Conservation (phyloP, 2,888 invertebrate genomes). For the Brachyptera risi region DNA sequence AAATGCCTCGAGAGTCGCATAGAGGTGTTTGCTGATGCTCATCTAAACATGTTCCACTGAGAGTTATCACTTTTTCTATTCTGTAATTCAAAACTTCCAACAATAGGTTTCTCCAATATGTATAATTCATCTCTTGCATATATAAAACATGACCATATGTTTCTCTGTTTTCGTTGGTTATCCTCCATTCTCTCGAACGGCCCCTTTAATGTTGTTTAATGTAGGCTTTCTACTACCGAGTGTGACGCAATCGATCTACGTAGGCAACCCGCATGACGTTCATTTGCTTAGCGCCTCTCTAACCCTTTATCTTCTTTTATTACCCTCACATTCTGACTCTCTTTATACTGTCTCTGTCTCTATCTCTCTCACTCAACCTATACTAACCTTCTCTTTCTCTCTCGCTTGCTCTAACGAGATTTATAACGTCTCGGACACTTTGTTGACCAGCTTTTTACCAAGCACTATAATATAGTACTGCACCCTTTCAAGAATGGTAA, state of each 20-base stretch:
- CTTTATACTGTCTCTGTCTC: slow-evolving; percentile 3
- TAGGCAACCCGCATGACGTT: slow-evolving; percentile 25
- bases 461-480: not conserved
- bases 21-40: no score
- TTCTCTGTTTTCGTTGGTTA: no score
- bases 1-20: no score
- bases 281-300: slow-evolving; percentile 26
- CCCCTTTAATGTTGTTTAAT: slow-evolving; percentile 21
- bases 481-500: no score
- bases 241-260: slow-evolving; percentile 23
- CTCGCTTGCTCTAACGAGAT: slow-evolving; percentile 1
- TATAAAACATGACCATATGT: no score
- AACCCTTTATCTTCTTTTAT: slow-evolving; percentile 11
- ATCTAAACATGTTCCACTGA: no score
- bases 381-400: not conserved
- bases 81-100: no score
- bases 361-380: not conserved
- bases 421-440: slow-evolving; percentile 8
- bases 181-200: not conserved
- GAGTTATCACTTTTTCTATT: no score
- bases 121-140: no score
- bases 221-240: slow-evolving; percentile 4
- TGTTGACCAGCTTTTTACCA: slow-evolving; percentile 8
- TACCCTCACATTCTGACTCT: not conserved
- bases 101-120: no score